Evolutionary conservation across 2,888 invertebrate genomes (phyloP), one percentile per base, ranked within the genome.

Genomic region (Pyrrhopygopsis socrates): DNA sequence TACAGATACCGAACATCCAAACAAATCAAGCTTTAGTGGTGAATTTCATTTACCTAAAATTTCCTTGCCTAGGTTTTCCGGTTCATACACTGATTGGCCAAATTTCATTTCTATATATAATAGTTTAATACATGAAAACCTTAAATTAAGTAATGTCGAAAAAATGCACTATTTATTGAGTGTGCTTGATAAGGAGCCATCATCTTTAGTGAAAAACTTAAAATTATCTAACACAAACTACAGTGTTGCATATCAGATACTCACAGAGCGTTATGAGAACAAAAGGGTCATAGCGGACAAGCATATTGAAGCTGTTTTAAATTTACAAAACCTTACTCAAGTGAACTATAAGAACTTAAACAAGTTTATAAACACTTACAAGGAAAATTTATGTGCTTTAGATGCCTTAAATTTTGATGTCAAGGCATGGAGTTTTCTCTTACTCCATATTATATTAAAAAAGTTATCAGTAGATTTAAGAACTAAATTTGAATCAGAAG

Each of bases 101-200:
- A 71, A 71, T 29, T 71, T 71, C 45, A 29, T 71, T 29, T 41
- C 71, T 20, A 71, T 71, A 27, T 71, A 29, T 6, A 50, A 71
- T 11, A 71, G 71, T 15, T 29, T 50, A 50, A 50, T 71, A 45
- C 71, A 71, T 27, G 50, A 27, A 20, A 71, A 50, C n/a, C 11
- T 20, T 24, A 45, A 29, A 8, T 50, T 71, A 27, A 50, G 29
- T 50, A 50, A 71, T 29, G 29, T 71, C 8, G 41, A 71, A 71
- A 71, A 71, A 71, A 71, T 71, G 71, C 71, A 71, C 29, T 71
- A 71, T 45, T 45, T 71, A 9, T 50, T 71, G n/a, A 71, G 71
- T 71, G 50, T 71, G 4, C 29, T 71, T n/a, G 71, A 71, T 29
- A 71, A 50, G 13, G 71, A 71, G 8, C 71, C 71, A 8, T 29